Evolutionary conservation across 2,888 invertebrate genomes (phyloP).

Genomic region (Drosophila diplacantha): DNA sequence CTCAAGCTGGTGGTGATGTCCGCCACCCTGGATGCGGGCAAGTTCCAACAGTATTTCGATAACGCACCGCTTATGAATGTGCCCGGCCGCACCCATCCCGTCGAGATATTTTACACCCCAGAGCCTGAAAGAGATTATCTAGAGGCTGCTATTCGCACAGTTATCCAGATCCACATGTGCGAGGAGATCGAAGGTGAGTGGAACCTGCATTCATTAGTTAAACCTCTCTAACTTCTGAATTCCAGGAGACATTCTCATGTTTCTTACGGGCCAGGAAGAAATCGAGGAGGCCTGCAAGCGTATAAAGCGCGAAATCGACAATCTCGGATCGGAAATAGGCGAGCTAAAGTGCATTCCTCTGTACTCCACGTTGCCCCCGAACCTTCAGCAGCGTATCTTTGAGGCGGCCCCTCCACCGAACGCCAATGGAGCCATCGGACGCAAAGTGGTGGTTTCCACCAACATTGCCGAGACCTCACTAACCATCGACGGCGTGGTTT

Average conservation of each 20-base stretch:
- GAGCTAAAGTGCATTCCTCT: conserved; percentile 98
- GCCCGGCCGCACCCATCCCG: conserved; percentile 96
- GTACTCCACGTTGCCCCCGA: conserved; percentile 98
- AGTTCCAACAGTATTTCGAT: conserved; percentile 99
- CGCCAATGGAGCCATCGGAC: conserved; percentile 91
- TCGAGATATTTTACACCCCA: conserved; percentile 99
- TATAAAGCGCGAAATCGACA: conserved; percentile 96
- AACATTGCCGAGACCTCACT: conserved; percentile 99
- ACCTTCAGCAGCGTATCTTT: conserved; percentile 97
- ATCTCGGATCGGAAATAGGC: conserved; percentile 96
- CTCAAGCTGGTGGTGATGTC: conserved; percentile 99
- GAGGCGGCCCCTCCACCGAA: conserved; percentile 96
- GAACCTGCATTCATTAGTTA: neutral
- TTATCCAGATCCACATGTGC: conserved; percentile 96
- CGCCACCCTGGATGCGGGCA: conserved; percentile 98
- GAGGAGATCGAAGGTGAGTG: conserved; percentile 84
- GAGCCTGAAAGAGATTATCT: conserved; percentile 98
- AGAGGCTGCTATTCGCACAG: conserved; percentile 98
- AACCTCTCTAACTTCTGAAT: neutral
- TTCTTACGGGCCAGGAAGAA: conserved; percentile 94
- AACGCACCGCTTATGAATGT: conserved; percentile 99
- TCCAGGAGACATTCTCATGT: conserved; percentile 92
- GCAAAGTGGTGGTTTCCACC: conserved; percentile 97
- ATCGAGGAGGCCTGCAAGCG: conserved; percentile 99
- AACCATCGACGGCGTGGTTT: conserved; percentile 99